Evolutionary conservation across 2,113 vertebrate genomes (phyloP).

Genomic region (Tor tambroides): DNA sequence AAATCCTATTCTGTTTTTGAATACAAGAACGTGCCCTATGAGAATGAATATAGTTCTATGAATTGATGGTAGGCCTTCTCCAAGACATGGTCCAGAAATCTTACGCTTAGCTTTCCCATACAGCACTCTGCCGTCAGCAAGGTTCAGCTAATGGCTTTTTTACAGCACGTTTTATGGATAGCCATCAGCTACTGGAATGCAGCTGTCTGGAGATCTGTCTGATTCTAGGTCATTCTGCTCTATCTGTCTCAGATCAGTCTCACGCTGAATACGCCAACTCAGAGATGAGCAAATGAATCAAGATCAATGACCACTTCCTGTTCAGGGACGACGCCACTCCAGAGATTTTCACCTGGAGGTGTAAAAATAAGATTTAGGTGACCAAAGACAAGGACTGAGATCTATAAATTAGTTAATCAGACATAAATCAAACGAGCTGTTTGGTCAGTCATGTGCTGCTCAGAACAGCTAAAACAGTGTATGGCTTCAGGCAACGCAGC

Average conservation of each 20-base stretch:
- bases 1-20: neutral
- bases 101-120: neutral
- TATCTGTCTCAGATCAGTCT: constrained; percentile 55
- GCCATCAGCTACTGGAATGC: constrained; percentile 55
- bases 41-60: neutral
- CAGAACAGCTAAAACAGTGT: constrained; percentile 47
- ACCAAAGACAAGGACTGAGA: constrained; percentile 14
- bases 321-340: constrained; percentile 15
- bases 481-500: constrained; percentile 39
- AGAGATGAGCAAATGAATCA: constrained; percentile 29
- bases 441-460: constrained; percentile 49
- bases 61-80: neutral
- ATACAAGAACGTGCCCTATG: neutral
- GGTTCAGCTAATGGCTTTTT: constrained; percentile 44
- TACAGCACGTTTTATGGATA: constrained; percentile 48
- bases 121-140: neutral
- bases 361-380: neutral
- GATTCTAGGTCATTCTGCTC: constrained; percentile 38
- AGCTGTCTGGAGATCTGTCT: constrained; percentile 44
- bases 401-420: constrained; percentile 35
- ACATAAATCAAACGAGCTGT: constrained; percentile 26
- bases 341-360: neutral
- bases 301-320: constrained; percentile 25
- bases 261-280: neutral
- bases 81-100: neutral